Evolutionary conservation across 1,140 invertebrate species (phyloP).

Genomic region (Holotrichia oblita): DNA sequence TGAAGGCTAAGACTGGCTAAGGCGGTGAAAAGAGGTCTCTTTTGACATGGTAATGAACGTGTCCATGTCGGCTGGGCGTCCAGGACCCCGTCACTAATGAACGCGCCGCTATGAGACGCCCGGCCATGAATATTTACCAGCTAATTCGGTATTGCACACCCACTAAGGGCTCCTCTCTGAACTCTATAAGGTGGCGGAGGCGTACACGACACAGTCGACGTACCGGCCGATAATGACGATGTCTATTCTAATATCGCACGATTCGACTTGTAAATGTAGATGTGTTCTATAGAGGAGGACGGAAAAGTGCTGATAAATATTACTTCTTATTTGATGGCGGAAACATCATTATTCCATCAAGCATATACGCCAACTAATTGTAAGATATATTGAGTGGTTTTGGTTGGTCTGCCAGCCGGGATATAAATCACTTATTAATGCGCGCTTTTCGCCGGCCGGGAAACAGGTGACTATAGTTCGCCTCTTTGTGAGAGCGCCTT

Average conservation of each 20-base stretch:
- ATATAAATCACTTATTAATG: constrained; percentile 17
- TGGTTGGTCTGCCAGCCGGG: background rate
- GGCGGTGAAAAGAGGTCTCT: constrained; percentile 28
- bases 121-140: constrained; percentile 45
- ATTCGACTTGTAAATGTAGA: no score
- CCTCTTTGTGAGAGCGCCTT: constrained; percentile 4
- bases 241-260: no score
- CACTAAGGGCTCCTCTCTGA: background rate
- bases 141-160: constrained; percentile 44
- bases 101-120: no score
- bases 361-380: no score
- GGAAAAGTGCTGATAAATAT: no score
- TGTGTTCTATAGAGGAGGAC: no score
- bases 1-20: no score
- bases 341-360: no score
- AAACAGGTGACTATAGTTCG: constrained; percentile 1
- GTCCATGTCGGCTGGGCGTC: constrained; percentile 39
- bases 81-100: constrained; percentile 41
- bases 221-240: background rate
- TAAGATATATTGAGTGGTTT: background rate
- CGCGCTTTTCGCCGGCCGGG: background rate
- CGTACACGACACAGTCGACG: background rate
- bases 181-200: background rate
- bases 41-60: constrained; percentile 44
- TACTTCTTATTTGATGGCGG: no score